Evolutionary conservation across 1,140 invertebrate genomes (phyloP), one percentile per base, ranked within the genome.

Genomic region (Bacillus rossius): DNA sequence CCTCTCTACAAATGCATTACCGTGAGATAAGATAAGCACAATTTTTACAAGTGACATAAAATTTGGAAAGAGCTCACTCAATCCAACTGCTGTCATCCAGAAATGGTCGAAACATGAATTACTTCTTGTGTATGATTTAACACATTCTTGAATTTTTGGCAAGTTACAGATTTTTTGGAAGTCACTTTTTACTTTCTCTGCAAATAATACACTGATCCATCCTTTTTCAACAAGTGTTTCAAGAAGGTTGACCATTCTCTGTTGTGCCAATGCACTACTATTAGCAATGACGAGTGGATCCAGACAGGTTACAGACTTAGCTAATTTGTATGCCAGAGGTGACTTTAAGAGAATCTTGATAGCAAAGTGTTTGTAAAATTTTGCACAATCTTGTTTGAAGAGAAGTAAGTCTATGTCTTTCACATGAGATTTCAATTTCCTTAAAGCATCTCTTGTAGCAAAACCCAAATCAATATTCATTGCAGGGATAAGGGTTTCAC

Each of bases 381-480:
- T 42, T 43, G 43, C 26, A 52, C 20, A 10, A 10, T 34, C 29
- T 34, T 34, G 29, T 34, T 34, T 34, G 29, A 34, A 34, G 29
- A 34, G 29, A 34, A 38, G 57, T 43, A 59, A 59, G 37, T 53
- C 45, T 37, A 59, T 34, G 29, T 52, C 50, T 14, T 17, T 59
- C 45, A 37, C 23, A 50, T 43, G 43, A 41, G 37, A 14, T 51
- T 29, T 40, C 22, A 48, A 50, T 40, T 38, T 38, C 43, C 43
- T 50, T 13, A 37, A 40, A 5, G 43, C 34, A 16, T 48, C 57
- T 40, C 43, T 50, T 37, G 57, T 59, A 8, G 49, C 57, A 40
- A 52, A 59, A 7, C 57, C 26, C 26, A 59, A 41, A 59, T 59
- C 45, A 38, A 53, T 38, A 14, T 29, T 37, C 49, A 52, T 59